Base-by-base conservation (phyloP, 2,113 vertebrate species). In the Megaleporinus macrocephalus region DNA sequence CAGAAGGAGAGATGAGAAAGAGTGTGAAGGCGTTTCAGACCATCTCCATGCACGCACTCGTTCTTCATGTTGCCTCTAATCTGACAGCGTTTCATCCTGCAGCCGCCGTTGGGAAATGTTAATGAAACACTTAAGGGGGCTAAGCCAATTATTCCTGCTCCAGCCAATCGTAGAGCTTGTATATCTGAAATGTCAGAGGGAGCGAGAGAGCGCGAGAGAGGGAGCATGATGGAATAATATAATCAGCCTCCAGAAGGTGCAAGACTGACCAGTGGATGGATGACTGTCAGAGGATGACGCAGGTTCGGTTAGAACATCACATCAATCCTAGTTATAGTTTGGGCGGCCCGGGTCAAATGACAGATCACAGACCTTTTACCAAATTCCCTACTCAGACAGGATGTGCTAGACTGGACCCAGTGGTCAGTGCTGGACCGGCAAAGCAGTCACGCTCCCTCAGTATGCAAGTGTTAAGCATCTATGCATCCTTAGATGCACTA, bases 101-200 rank as follows among this genome's bases (percentile, higher is more conserved):
- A 71, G 33, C 24, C 53, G 13, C 27, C 82, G 79, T 49, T 68
- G 55, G 24, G 78, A 84, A 78, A 83, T 73, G 36, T 80, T 84
- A 87, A 80, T 82, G 83, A 82, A 87, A 87, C 83, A 80, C 78
- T 87, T 77, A 84, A 70, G 83, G 81, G 76, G 55, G 80, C 41
- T 74, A 77, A 75, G 83, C 73, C 83, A 87, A 78, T 85, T 87
- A 83, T 68, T 77, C 73, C 30, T 7, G 27, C 76, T 78, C 24
- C 57, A 73, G 82, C 79, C 71, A 79, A 78, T 83, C 80, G 63
- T 20, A 80, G 68, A 61, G 49, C 53, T 75, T 55, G 47, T 20
- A n/a, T 80, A 80, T 77, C 24, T 63, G 47, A 73, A 85, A 85
- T 85, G 84, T 85, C 73, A 80, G 44, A n/a, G 41, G 24, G 65